Conservation (phyloP, 2,888 invertebrate genomes). For the Dryococelus australis region DNA sequence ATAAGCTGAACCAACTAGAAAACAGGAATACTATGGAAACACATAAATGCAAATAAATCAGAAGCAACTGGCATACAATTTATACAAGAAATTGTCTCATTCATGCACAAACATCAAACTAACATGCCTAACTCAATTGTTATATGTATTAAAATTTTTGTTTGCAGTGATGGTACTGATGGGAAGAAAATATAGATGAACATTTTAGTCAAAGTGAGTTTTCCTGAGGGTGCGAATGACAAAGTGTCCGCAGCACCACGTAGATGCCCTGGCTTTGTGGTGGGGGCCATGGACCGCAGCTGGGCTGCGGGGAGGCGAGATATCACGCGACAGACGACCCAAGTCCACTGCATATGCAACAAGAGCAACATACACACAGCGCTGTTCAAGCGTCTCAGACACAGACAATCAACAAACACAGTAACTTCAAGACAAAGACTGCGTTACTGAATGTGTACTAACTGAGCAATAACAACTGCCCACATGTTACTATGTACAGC, state of each 20-base stretch:
- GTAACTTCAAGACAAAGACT: background rate
- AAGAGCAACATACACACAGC: constrained; percentile 52
- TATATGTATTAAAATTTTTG: background rate
- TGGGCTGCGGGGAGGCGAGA: constrained; percentile 66
- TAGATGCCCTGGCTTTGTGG: constrained; percentile 68
- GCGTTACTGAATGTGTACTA: too few species aligned
- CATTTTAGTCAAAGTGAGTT: constrained; percentile 72
- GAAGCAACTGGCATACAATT: background rate
- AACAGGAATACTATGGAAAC: background rate
- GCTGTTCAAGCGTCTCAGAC: constrained; percentile 9
- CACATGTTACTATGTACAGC: too few species aligned
- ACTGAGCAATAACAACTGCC: too few species aligned
- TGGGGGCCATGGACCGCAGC: constrained; percentile 50
- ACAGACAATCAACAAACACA: background rate
- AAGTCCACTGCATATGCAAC: constrained; percentile 63
- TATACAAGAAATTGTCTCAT: background rate
- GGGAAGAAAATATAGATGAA: background rate
- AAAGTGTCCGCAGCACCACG: constrained; percentile 83
- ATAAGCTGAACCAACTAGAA: background rate
- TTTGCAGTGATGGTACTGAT: background rate
- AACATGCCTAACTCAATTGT: background rate
- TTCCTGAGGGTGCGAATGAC: constrained; percentile 78
- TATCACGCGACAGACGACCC: constrained; percentile 66
- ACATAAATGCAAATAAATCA: background rate
- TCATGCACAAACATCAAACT: background rate